phyloP scores from a whole-genome alignment of 2,797 vertebrate genomes.

The Petrocephalus sullivani region DNA sequence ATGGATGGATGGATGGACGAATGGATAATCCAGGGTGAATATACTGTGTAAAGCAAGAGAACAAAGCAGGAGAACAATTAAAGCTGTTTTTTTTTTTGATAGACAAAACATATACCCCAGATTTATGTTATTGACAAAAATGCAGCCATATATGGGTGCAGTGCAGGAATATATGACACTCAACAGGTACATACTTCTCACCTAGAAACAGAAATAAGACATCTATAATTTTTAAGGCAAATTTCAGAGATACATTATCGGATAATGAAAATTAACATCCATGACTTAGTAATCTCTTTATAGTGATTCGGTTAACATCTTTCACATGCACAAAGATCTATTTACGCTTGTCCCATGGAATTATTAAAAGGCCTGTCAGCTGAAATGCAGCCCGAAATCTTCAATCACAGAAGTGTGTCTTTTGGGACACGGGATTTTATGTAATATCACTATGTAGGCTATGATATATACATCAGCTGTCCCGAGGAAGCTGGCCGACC shows the following conservation, averaged over 20 bases:
- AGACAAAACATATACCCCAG: not conserved
- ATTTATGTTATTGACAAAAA: not conserved
- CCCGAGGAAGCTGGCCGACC: not conserved
- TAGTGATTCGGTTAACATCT: slow-evolving; percentile 36
- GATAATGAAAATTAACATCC: slow-evolving; percentile 36
- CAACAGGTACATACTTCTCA: not conserved
- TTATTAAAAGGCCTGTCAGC: slow-evolving; percentile 61
- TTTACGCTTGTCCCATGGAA: slow-evolving; percentile 56
- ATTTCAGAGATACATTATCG: slow-evolving; percentile 25
- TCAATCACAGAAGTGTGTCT: slow-evolving; percentile 45
- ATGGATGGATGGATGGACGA: too few species aligned
- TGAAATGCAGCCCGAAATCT: slow-evolving; percentile 45
- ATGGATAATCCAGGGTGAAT: too few species aligned
- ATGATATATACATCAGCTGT: not conserved
- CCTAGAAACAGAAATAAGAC: not conserved
- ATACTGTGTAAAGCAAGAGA: not conserved
- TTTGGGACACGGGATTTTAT: slow-evolving; percentile 11
- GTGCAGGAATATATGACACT: not conserved
- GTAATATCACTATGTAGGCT: not conserved
- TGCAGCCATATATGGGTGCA: not conserved
- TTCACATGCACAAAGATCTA: slow-evolving; percentile 37
- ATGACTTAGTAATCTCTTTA: slow-evolving; percentile 42
- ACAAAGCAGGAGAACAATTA: not conserved
- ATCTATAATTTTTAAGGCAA: not conserved
- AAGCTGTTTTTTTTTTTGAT: not conserved